Base-by-base conservation (phyloP, 2,797 vertebrate species). In the Discoglossus pictus region DNA sequence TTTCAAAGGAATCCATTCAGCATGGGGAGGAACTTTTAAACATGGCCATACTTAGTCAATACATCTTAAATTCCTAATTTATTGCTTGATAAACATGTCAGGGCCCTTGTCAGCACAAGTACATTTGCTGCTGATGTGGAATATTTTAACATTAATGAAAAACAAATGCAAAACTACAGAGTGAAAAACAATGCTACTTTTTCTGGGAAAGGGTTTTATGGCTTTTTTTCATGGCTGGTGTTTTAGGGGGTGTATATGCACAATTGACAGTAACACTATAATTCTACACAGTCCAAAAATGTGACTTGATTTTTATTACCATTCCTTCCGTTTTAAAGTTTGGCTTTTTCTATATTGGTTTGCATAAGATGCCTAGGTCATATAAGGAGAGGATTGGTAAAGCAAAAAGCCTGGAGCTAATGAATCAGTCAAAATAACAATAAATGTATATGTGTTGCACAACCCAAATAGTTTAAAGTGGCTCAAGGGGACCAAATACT, bases 21-120 rank as follows among this genome's bases (percentile, higher is more conserved):
- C 7, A 51, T 18, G 6, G 25, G 1, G 67, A 75, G 61, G 56
- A 66, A 71, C 52, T 2, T 7, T 74, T 63, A 18, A 38, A 47
- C 35, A 54, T 1, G 50, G 74, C 47, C 8, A 42, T 35, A 71
- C 61, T 75, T 61, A 73, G 59, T 58, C 65, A 71, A 77, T 78
- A 62, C 7, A 65, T 48, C 38, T 73, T 71, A 64, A 80, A 73
- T 48, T 74, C 60, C 65, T 42, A 69, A 81, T 80, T 80, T 83
- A 71, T 74, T 73, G 50, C 71, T 76, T 75, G 36, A 74, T 77
- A 71, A 80, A 76, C 12, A 52, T 65, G 71, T 65, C 53, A 64
- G 61, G 25, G 74, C 20, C 65, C 65, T 67, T 75, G 61, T 72
- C 61, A 51, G 61, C 15, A 40, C 34, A 40, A 47, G 16, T 60